phyloP scores from a whole-genome alignment of 2,113 vertebrate genomes.

The Delphinus delphis region DNA sequence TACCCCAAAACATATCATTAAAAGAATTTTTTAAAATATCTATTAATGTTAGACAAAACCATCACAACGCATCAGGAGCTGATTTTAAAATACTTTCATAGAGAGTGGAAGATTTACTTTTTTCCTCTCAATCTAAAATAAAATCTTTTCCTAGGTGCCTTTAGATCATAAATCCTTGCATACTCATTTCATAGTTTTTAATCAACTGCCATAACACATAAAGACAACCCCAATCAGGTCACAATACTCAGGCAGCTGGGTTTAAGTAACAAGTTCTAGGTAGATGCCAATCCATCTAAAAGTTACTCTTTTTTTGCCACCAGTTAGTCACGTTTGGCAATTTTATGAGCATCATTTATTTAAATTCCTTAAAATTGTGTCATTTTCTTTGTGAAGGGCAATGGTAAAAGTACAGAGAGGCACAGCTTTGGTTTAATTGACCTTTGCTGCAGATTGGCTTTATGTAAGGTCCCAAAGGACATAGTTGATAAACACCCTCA shows the following conservation, averaged over 20 bases:
- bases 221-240: not conserved
- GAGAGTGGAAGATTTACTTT: conserved; percentile 71
- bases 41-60: conserved; percentile 48
- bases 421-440: not conserved
- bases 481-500: not conserved
- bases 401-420: not conserved
- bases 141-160: conserved; percentile 73
- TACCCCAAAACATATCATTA: conserved; percentile 67
- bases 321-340: not conserved
- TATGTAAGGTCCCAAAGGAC: not conserved
- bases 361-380: conserved; percentile 22
- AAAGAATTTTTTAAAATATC: conserved; percentile 1
- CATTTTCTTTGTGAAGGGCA: not conserved
- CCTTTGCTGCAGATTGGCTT: not conserved
- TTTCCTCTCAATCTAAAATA: conserved; percentile 72
- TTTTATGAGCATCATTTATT: conserved; percentile 13
- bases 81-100: conserved; percentile 70
- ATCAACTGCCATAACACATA: not conserved
- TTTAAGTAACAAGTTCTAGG: not conserved
- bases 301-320: not conserved
- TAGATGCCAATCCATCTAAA: not conserved
- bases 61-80: conserved; percentile 64
- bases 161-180: not conserved
- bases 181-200: not conserved
- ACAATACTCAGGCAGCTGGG: not conserved